These are phyloP conservation scores for Fragum whitleyi DNA, from an alignment of 2,888 invertebrate species.

Conservation along the genomic window DNA sequence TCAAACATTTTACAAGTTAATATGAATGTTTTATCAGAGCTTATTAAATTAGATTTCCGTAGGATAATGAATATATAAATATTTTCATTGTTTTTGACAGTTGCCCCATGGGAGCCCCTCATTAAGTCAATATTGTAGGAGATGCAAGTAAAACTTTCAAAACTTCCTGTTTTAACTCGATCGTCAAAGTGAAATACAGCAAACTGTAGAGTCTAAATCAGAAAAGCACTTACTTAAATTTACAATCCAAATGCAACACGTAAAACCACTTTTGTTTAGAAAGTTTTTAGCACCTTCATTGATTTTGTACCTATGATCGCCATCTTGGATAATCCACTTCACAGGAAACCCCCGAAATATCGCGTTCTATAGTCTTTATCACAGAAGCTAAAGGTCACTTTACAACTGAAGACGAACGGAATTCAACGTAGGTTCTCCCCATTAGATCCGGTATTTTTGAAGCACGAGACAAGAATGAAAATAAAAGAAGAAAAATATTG, in stretches of 20 bases:
- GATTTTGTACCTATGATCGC: slow-evolving; percentile 54
- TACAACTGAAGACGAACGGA: slow-evolving; percentile 16
- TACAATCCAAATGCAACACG: background rate
- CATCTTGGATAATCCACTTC: slow-evolving; percentile 61
- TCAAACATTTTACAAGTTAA: too few species aligned
- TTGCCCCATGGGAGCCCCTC: slow-evolving; percentile 18
- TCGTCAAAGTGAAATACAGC: background rate
- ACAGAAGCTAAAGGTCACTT: slow-evolving; percentile 12
- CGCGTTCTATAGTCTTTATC: slow-evolving; percentile 36
- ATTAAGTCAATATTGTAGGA: slow-evolving; percentile 5
- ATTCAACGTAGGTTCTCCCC: too few species aligned
- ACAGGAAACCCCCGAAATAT: slow-evolving; percentile 29
- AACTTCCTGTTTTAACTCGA: background rate
- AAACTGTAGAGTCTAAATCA: background rate
- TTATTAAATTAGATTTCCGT: too few species aligned
- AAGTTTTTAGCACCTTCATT: slow-evolving; percentile 44
- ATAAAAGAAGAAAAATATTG: too few species aligned
- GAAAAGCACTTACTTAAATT: background rate
- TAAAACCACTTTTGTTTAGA: slow-evolving; percentile 12
- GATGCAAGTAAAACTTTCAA: slow-evolving; percentile 24
- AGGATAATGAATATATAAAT: background rate
- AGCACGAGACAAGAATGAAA: too few species aligned
- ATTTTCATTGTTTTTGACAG: slow-evolving; percentile 12
- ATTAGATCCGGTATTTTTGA: too few species aligned
- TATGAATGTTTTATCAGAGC: too few species aligned